These are phyloP conservation scores for Hexactinellida sp. DNA, from an alignment of 37 sponge, comb jelly and placozoan species.

Conservation along the genomic window DNA sequence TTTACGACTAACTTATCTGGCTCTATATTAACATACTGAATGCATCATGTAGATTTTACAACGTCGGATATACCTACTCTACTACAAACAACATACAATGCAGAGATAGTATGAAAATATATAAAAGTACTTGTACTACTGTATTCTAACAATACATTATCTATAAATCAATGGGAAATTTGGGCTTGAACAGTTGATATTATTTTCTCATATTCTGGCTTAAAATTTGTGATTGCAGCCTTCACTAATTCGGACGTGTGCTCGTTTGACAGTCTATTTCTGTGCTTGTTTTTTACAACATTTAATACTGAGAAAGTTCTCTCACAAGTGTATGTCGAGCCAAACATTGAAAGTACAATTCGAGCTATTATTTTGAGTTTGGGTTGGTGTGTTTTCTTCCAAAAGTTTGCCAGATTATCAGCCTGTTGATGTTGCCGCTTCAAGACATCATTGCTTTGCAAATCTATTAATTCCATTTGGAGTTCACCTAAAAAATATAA, in stretches of 20 bases:
- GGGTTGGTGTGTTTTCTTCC: not conserved
- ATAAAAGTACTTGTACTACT: not conserved
- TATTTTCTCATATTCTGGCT: not conserved
- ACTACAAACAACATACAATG: not conserved
- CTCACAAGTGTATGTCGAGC: not conserved
- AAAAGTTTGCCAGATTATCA: not conserved
- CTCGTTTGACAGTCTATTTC: not conserved
- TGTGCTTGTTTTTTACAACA: not conserved
- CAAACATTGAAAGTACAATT: not conserved
- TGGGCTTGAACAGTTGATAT: not conserved
- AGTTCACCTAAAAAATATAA: not conserved
- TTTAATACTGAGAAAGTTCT: not conserved
- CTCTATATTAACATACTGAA: not conserved
- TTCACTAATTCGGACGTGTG: not conserved
- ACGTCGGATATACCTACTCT: not conserved
- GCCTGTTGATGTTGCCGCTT: not conserved
- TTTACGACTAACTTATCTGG: not conserved
- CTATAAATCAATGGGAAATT: not conserved
- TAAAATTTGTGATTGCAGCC: not conserved
- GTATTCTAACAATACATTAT: not conserved
- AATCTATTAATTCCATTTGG: not conserved
- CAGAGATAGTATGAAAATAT: not conserved
- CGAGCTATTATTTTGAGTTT: not conserved
- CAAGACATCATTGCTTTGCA: not conserved
- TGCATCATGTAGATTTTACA: not conserved